Base-by-base conservation (phyloP, 2,888 invertebrate species). In the Pteria penguin region DNA sequence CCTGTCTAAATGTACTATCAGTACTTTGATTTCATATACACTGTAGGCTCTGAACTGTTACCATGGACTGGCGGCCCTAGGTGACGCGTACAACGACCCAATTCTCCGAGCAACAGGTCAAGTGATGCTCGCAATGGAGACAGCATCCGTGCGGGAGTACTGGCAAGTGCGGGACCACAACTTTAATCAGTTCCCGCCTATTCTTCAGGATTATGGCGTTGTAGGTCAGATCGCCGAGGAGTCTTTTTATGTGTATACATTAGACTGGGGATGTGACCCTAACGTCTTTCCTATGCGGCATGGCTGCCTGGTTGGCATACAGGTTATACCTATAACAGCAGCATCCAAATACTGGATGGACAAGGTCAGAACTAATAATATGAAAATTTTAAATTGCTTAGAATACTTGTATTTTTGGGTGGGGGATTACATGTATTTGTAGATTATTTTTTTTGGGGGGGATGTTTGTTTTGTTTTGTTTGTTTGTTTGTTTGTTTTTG, bases 181-280 rank as follows among this genome's bases (percentile, higher is more conserved):
- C 79, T 77, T 79, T 11, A 55, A 80, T 36, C 82, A 85, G 27
- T 86, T 88, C 80, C 87, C 88, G 4, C 84, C 84, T n/a, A 69
- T 83, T 32, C 75, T 88, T 11, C 84, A 81, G 67, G 76, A 85
- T 1, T 84, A 76, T 63, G 88, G 88, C 0, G 83, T 82, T 24
- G 84, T 85, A 3, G 88, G 87, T 18, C 81, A 81, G 82, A 83
- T 88, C 8, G 84, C 84, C 2, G 88, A 88, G 71, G 81, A 86
- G 52, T 84, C 80, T 61, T 86, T 86, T 68, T 87, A 85, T 45
- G 80, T 82, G 14, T 88, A 88, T 76, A 88, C 88, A 1, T 79
- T 88, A 33, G 78, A 88, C 81, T 87, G 88, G 88, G 85, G 86
- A 8, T 88, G 88, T 73, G 85, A 83, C 70, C 88, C 88, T 0